phyloP scores from a whole-genome alignment of 2,888 invertebrate genomes.

The Spodoptera picta region DNA sequence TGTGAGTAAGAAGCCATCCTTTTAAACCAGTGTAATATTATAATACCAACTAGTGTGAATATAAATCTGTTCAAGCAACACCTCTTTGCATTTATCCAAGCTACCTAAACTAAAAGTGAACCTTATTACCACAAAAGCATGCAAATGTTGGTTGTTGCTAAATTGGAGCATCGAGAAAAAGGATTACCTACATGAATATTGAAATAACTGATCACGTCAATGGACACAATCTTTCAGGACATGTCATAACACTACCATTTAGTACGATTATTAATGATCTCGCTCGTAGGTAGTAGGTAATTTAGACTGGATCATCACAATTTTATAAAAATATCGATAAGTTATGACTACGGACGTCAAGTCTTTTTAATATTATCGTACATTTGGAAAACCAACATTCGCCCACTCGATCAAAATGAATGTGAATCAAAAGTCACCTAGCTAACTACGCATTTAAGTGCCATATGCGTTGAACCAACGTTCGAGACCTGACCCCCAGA shows the following conservation, averaged over 20 bases:
- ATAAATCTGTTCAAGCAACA: no score
- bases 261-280: slow-evolving; percentile 11
- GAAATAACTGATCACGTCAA: no score
- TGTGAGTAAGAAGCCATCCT: no score
- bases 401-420: slow-evolving; percentile 24
- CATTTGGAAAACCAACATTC: slow-evolving; percentile 12
- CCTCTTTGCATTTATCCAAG: no score
- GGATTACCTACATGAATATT: no score
- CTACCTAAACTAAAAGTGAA: no score
- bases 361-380: slow-evolving; percentile 12
- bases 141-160: no score
- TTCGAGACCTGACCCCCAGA: slow-evolving; percentile 31
- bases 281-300: slow-evolving; percentile 11
- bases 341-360: slow-evolving; percentile 4
- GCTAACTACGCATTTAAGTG: slow-evolving; percentile 10
- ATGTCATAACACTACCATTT: slow-evolving; percentile 1
- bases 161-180: no score
- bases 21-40: no score
- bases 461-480: slow-evolving; percentile 23
- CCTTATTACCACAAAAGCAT: no score
- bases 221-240: slow-evolving; percentile 1
- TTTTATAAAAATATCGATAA: slow-evolving; percentile 19
- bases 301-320: slow-evolving; percentile 3
- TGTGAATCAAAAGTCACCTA: slow-evolving; percentile 19
- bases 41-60: no score